Evolutionary conservation across 2,113 vertebrate genomes (phyloP), one percentile per base, ranked within the genome.

Genomic region (Lepus timidus): DNA sequence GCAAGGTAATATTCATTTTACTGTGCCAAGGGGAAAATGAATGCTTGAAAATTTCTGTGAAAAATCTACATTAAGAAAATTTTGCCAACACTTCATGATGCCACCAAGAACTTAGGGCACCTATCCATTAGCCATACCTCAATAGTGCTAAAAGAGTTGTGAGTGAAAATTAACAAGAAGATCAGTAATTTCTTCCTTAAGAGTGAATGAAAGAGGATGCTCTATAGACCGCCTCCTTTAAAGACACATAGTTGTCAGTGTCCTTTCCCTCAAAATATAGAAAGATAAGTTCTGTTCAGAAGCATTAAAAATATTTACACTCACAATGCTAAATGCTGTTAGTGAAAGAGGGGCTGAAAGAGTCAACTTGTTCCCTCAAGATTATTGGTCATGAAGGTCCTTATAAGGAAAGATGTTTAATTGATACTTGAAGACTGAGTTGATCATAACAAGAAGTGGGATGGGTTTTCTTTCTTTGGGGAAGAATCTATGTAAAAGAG

Each of bases 351-450:
- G 75, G 5, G 14, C 33, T 49, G 68, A 44, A 51, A 62, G 4
- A 82, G 13, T 68, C 31, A 94, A 58, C 44, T 33, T n/a, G 23
- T 49, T 65, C 14, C 7, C 31, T 22, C 17, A 51, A 87, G 19
- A 61, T 88, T 62, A 88, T 10, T 36, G 11, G 3, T 36, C n/a
- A 62, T 51, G 51, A 88, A 83, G 82, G 14, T 16, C 76, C 58
- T 87, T 81, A 58, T 81, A 81, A 92, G n/a, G 17, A 81, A 89
- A 22, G 9, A 25, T 67, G 6, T 88, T 96, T 88, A 84, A 88
- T 61, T 19, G 58, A 75, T 9, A 61, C 13, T 6, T 78, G 39
- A 68, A 88, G 71, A 25, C 44, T 85, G 68, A 88, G 10, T 58
- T 49, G 51, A 62, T 80, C 29, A 67, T 52, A 80, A 61, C 73